Base-by-base conservation (phyloP, 1,140 invertebrate genomes). In the Scylla paramamosain region DNA sequence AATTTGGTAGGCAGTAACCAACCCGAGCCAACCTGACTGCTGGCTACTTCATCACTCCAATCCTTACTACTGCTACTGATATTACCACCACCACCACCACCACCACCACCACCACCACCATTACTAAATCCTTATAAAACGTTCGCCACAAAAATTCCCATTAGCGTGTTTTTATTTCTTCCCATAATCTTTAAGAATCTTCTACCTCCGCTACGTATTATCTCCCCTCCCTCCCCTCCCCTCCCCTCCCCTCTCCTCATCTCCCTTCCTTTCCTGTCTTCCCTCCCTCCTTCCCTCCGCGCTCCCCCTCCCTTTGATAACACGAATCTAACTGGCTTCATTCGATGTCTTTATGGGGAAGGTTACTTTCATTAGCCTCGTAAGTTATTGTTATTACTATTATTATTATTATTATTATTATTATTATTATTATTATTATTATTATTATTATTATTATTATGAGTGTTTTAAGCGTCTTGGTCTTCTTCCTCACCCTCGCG, bases 371-470 rank as follows among this genome's bases (percentile, higher is more conserved):
- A 59, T 59, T 59, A 14, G 52, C 52, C 52, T 59, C 52, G 52
- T 59, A 59, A 59, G 10, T 59, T 20, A 77, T 77, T 77, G 8
- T 77, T n/a, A 8, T 77, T 77, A 77, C 8, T n/a, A 77, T 77
- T 77, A 77, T 77, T 77, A n/a, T n/a, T 77, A 77, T 77, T 77
- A 77, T 77, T 77, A 77, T 77, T n/a, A 77, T 77, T 77, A 77
- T 77, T 77, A n/a, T 77, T 77, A 77, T 77, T 77, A 77, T 77
- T 77, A 77, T 25, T 77, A 77, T 77, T 77, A 77, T 77, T 77
- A 77, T 77, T 77, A 77, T n/a, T 77, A 20, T 77, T 77, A 77
- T 77, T 77, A 77, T 77, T 77, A 77, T 77, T 77, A n/a, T 77
- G 8, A 77, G 67, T 8, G n/a, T 77, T 77, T 77, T 59, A 39